phyloP scores from a whole-genome alignment of 1,140 invertebrate species.

The Drosophila asahinai region DNA sequence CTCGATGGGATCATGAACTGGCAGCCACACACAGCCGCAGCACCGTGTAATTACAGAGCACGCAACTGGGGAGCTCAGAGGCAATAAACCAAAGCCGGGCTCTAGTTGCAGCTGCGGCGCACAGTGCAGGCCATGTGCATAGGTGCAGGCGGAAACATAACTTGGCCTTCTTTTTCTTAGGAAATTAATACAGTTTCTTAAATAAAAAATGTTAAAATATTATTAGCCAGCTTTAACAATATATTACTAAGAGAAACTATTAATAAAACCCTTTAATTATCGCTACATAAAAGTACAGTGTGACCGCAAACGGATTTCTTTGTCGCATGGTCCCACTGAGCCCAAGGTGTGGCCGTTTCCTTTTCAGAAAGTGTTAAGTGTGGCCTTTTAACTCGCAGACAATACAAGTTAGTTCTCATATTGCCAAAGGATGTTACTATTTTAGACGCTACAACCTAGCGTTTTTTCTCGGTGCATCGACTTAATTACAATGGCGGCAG shows the following conservation, averaged over 20 bases:
- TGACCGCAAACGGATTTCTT: too few species aligned
- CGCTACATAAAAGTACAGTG: too few species aligned
- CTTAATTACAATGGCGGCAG: conserved; percentile 77
- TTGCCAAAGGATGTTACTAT: neutral
- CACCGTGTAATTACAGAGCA: conserved; percentile 65
- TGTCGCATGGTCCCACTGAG: too few species aligned
- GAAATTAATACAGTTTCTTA: too few species aligned
- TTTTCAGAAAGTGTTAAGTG: too few species aligned
- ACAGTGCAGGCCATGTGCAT: conserved; percentile 17
- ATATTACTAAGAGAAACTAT: neutral
- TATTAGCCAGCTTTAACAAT: neutral
- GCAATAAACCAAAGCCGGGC: conserved; percentile 66
- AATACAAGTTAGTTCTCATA: neutral
- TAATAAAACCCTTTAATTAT: too few species aligned
- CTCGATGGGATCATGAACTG: conserved; percentile 55
- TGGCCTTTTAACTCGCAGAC: neutral
- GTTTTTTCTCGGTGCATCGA: conserved; percentile 26
- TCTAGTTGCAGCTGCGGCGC: conserved; percentile 30
- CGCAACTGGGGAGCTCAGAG: conserved; percentile 63
- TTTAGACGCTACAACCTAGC: neutral
- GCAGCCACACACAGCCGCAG: conserved; percentile 33
- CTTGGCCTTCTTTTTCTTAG: too few species aligned
- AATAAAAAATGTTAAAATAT: too few species aligned
- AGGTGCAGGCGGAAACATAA: conserved; percentile 14
- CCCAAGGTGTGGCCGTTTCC: too few species aligned